Base-by-base conservation (phyloP, 1,140 invertebrate species). In the Oncopodura yosiiana region DNA sequence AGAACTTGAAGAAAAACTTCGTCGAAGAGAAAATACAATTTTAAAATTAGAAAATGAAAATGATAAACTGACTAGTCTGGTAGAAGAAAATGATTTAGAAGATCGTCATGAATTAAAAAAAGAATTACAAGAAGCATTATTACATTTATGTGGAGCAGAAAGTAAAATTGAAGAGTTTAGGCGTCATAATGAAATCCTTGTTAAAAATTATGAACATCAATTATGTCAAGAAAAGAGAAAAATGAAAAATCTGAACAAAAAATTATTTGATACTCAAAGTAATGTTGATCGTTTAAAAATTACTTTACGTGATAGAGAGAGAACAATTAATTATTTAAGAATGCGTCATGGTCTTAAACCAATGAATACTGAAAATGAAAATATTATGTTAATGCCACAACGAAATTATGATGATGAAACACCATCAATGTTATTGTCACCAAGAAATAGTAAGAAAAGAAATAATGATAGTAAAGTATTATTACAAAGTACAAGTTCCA, bases 201-300 rank as follows among this genome's bases (percentile, higher is more conserved):
- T 53, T 12, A 46, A 49, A 18, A 53, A 52, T 49, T 36, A 58
- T 27, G 16, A 30, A 27, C 56, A 53, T 23, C 43, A 50, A 3
- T 3, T 42, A 1, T 16, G 18, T n/a, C 42, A 29, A 24, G 42
- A 48, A 14, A 27, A 39, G 5, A 34, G 14, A 3, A 53, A 38
- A 29, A 14, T 48, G 1, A 46, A 39, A 32, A 36, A 39, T 3
- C 12, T 21, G 5, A 52, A 53, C n/a, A 46, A 26, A 3, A 43
- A 32, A 27, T 16, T 44, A 3, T 52, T 32, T 23, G 50, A 58
- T 3, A 29, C 39, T 16, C 36, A 43, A 12, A 32, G 48, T 16
- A 16, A 24, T n/a, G 37, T 53, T 16, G 26, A 38, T 3, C n/a
- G 36, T 16, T 39, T n/a, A 4, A 18, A 24, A 16, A 8, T 30